Base-by-base conservation (phyloP, 1,140 invertebrate species). In the Megalopta genalis region DNA sequence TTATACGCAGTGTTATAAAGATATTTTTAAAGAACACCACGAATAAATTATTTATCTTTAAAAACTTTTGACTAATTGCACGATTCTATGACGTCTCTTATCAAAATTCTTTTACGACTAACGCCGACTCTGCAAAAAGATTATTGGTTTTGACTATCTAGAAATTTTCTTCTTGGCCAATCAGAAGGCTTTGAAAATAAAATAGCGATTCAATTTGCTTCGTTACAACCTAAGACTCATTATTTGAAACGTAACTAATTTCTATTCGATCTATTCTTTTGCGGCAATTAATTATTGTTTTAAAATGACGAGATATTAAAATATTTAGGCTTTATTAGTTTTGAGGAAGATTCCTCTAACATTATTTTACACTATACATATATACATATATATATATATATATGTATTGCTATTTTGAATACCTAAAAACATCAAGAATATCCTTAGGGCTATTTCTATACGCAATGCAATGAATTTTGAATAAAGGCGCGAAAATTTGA, bases 61-160 rank as follows among this genome's bases (percentile, higher is more conserved):
- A 78, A 78, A 78, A 78, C 76, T 78, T 78, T 78, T 72, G n/a
- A 72, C 60, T 78, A 78, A 78, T 78, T 64, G 76, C 69, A 78
- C 68, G 60, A 78, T 78, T 78, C 76, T 78, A 23, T 78, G 76
- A 78, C 69, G 76, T 78, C 76, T 78, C 76, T 78, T 78, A 78
- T 78, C 76, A 78, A 78, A 78, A 78, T 78, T 78, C 76, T 78
- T 78, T 78, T 60, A 42, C 76, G 76, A 78, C 76, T 78, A 72
- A 78, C 60, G 60, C 69, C 46, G 60, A 78, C 62, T 72, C 46
- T 72, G 68, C 76, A 65, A 78, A 78, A 72, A 78, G 49, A 57
- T 78, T 72, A 72, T 72, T 78, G 68, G 76, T 54, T 46, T 72
- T 37, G 37, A 62, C 68, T 65, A 32, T 72, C 76, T 78, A 78